Evolutionary conservation across 2,113 vertebrate genomes (phyloP).

Genomic region (Pseudonaja textilis): DNA sequence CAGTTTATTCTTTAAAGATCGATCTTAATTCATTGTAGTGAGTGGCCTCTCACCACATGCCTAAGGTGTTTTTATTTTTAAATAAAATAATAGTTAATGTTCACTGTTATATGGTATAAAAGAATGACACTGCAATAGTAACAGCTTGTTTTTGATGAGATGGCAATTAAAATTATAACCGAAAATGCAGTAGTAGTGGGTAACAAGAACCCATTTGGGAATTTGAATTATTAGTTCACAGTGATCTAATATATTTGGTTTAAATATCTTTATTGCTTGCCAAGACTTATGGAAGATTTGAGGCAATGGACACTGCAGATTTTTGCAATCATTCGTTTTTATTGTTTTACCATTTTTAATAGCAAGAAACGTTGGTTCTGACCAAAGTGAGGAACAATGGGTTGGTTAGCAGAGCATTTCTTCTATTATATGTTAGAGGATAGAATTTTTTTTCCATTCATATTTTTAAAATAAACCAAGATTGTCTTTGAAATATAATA

Average conservation of each 20-base stretch:
- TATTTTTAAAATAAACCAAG: not conserved
- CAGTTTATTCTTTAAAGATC: not conserved
- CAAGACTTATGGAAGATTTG: not conserved
- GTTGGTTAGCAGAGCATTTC: not conserved
- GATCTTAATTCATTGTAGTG: not conserved
- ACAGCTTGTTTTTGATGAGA: not conserved
- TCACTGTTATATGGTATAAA: not conserved
- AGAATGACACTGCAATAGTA: not conserved
- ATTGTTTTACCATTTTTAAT: not conserved
- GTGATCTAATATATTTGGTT: not conserved
- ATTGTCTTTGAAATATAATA: not conserved
- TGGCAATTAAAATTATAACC: not conserved
- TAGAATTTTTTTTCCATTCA: not conserved
- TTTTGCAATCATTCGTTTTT: not conserved
- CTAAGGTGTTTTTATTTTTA: not conserved
- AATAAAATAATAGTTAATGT: not conserved
- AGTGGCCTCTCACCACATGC: not conserved
- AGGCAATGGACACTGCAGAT: not conserved
- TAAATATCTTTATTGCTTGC: not conserved
- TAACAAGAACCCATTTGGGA: conserved; percentile 25
- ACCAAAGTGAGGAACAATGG: not conserved
- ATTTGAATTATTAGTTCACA: not conserved
- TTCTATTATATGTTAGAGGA: not conserved
- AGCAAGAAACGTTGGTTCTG: not conserved
- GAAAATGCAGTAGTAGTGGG: conserved; percentile 13